These are phyloP conservation scores for Picathartes gymnocephalus DNA, from an alignment of 2,113 vertebrate species.

Conservation along the genomic window DNA sequence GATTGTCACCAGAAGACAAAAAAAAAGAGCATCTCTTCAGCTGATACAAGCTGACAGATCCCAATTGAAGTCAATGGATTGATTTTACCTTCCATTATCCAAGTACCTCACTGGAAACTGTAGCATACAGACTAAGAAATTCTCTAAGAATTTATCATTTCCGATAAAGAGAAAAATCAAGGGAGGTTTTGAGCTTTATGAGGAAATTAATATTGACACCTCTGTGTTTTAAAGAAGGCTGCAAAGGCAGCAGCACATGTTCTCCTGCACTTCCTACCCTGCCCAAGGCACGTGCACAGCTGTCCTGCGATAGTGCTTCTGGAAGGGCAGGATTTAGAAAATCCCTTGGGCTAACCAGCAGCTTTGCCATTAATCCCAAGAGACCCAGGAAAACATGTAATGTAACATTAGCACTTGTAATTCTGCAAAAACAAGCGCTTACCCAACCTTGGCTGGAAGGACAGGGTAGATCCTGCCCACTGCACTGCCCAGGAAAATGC, in stretches of 20 bases:
- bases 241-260: not conserved
- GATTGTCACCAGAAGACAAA: constrained; percentile 46
- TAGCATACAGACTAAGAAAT: not conserved
- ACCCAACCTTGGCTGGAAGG: not conserved
- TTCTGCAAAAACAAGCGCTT: not conserved
- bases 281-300: not conserved
- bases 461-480: not conserved
- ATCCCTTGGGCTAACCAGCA: not conserved
- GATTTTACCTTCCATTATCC: not conserved
- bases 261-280: not conserved
- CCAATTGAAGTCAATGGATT: not conserved
- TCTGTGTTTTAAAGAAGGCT: not conserved
- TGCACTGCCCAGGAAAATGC: fast-evolving
- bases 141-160: not conserved
- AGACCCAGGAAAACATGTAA: not conserved
- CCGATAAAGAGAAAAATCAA: not conserved
- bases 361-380: not conserved
- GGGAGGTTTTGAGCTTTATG: not conserved
- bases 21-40: not conserved
- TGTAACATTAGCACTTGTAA: not conserved
- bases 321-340: not conserved
- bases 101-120: not conserved
- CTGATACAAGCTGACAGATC: not conserved
- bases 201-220: not conserved
- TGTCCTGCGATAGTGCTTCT: fast-evolving